Percentiles rank a stretch among this genome's conserved stretches.
Conservation (phyloP, 2,888 invertebrate genomes). For the Aphrophora alni region DNA sequence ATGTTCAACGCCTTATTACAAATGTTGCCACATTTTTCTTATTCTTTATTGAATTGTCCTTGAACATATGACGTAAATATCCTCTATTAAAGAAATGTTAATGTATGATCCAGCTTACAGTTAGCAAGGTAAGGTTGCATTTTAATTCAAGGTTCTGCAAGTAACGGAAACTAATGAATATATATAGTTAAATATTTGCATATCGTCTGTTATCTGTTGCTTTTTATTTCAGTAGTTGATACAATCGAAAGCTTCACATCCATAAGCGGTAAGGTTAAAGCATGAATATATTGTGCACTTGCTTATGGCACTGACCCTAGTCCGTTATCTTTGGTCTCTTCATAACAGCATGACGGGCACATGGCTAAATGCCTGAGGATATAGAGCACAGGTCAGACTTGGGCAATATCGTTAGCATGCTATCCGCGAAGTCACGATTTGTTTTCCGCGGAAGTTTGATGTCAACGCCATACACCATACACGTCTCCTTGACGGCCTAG, state of each 20-base stretch:
- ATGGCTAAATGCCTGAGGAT: background rate
- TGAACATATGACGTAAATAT: background rate
- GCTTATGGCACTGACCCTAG: background rate
- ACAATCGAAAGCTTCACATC: background rate
- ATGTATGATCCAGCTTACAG: background rate
- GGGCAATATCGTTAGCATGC: conserved; percentile 1
- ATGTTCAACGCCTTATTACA: background rate
- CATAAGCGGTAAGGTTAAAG: background rate
- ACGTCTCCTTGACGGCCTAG: background rate
- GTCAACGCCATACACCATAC: background rate
- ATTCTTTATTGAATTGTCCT: background rate
- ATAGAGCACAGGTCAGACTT: background rate
- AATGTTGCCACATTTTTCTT: background rate
- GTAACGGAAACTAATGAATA: too few species aligned
- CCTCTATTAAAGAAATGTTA: background rate
- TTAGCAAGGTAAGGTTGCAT: too few species aligned
- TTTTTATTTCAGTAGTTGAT: background rate
- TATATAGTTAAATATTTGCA: too few species aligned
- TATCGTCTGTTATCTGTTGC: background rate
- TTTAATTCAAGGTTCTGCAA: too few species aligned
- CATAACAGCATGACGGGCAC: background rate
- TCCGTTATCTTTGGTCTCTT: background rate
- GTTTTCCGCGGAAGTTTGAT: background rate
- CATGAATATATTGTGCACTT: too few species aligned
- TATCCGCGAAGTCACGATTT: background rate